Evolutionary conservation across 2,797 vertebrate species (phyloP).

Genomic region (Platalea minor): DNA sequence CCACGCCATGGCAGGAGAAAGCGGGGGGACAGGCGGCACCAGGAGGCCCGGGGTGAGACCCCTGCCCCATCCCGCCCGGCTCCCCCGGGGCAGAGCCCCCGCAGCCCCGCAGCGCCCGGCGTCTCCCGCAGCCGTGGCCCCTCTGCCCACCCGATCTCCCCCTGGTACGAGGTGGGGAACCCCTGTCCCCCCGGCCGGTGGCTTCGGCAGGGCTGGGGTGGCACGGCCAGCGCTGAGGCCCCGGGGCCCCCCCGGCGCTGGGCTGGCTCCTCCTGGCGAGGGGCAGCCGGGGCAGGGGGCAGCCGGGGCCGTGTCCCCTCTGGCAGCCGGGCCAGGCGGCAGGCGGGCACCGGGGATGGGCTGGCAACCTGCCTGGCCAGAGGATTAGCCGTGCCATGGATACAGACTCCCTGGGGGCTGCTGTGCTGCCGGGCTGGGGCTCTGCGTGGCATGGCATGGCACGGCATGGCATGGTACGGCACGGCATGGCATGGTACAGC

Average conservation of each 20-base stretch:
- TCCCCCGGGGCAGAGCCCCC: neutral
- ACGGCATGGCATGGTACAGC: rapidly evolving
- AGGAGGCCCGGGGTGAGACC: neutral
- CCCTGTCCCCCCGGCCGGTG: rapidly evolving
- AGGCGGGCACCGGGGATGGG: neutral
- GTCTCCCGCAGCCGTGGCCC: rapidly evolving
- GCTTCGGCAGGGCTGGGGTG: rapidly evolving
- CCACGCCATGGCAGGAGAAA: rapidly evolving
- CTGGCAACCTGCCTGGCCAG: neutral
- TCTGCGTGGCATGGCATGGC: neutral
- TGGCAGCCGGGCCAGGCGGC: neutral
- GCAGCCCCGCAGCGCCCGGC: neutral
- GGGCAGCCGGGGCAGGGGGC: neutral
- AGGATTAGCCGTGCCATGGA: constrained; percentile 44
- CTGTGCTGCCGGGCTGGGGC: neutral
- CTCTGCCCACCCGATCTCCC: neutral
- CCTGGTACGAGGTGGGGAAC: rapidly evolving
- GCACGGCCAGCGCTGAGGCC: neutral
- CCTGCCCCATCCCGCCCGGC: neutral
- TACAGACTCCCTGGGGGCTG: neutral
- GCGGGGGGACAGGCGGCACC: neutral
- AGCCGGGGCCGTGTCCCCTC: neutral
- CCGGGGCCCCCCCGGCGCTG: rapidly evolving
- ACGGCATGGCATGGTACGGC: rapidly evolving
- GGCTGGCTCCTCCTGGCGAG: neutral